These are phyloP conservation scores for Dipodomys merriami DNA, from an alignment of 2,113 vertebrate genomes.

Conservation along the genomic window DNA sequence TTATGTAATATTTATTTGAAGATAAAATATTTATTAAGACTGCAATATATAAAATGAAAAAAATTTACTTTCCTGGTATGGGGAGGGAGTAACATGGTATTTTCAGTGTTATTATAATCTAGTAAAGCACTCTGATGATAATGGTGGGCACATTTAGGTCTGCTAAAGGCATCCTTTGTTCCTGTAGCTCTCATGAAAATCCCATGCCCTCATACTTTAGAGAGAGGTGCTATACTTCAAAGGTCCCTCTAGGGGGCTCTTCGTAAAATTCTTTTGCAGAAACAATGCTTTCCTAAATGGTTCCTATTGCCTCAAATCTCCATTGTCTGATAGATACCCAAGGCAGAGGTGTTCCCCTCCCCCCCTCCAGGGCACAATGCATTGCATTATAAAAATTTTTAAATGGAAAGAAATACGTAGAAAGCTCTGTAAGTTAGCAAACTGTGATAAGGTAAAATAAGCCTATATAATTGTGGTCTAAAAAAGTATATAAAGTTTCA, in stretches of 20 bases:
- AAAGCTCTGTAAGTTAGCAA: conserved; percentile 67
- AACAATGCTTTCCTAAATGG: conserved; percentile 37
- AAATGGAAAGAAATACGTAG: conserved; percentile 62
- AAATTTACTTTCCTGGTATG: neutral
- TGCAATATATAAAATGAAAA: neutral
- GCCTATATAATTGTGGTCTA: neutral
- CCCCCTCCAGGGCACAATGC: conserved; percentile 28
- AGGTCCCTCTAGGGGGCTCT: neutral
- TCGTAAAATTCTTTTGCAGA: conserved; percentile 12
- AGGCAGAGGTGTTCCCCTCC: conserved; percentile 38
- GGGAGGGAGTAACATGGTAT: neutral
- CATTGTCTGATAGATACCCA: conserved; percentile 52
- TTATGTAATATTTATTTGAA: neutral
- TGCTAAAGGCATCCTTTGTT: neutral
- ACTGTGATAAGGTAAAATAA: conserved; percentile 58
- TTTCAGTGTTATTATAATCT: conserved; percentile 1
- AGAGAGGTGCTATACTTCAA: neutral
- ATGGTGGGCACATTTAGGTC: neutral
- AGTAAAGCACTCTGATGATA: neutral
- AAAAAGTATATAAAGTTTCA: conserved; percentile 27
- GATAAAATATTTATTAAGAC: neutral
- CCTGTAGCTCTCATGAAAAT: neutral
- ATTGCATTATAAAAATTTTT: conserved; percentile 30
- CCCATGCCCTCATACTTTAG: neutral
- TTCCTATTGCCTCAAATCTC: neutral